These are phyloP conservation scores for Acromyrmex charruanus DNA, from an alignment of 1,140 invertebrate genomes.

Conservation along the genomic window DNA sequence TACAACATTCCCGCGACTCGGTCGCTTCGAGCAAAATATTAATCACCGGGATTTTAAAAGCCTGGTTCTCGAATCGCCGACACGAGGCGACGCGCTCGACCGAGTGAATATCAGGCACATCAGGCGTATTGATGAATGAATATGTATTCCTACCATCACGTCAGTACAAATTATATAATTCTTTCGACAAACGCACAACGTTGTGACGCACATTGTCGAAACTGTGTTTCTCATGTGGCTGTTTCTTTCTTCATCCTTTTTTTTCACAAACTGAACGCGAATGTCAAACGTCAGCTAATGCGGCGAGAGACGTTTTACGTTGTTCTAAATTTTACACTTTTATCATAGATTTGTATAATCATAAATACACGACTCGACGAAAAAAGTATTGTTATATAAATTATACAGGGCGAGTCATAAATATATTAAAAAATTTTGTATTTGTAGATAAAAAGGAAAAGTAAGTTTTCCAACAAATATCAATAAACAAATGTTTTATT, in stretches of 20 bases:
- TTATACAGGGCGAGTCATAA: neutral
- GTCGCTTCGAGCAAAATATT: conserved; percentile 25
- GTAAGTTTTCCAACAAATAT: too few species aligned
- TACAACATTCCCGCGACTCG: neutral
- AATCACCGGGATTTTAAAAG: neutral
- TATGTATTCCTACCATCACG: conserved; percentile 2
- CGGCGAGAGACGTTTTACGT: neutral
- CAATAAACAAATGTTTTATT: too few species aligned
- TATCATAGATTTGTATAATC: neutral
- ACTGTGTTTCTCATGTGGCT: neutral
- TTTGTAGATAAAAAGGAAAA: too few species aligned
- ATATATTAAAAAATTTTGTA: too few species aligned
- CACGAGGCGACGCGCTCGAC: neutral
- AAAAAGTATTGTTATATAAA: neutral
- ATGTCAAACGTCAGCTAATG: neutral
- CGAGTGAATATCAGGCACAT: neutral
- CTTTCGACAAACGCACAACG: neutral
- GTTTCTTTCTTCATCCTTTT: neutral
- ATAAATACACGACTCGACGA: neutral
- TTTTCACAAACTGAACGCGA: neutral
- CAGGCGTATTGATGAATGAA: conserved; percentile 10
- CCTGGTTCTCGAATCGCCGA: neutral
- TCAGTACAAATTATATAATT: neutral
- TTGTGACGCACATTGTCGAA: neutral
- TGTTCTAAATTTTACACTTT: neutral